Evolutionary conservation across 2,888 invertebrate species (phyloP), one percentile per base, ranked within the genome.

Genomic region (Eupithecia abbreviata): DNA sequence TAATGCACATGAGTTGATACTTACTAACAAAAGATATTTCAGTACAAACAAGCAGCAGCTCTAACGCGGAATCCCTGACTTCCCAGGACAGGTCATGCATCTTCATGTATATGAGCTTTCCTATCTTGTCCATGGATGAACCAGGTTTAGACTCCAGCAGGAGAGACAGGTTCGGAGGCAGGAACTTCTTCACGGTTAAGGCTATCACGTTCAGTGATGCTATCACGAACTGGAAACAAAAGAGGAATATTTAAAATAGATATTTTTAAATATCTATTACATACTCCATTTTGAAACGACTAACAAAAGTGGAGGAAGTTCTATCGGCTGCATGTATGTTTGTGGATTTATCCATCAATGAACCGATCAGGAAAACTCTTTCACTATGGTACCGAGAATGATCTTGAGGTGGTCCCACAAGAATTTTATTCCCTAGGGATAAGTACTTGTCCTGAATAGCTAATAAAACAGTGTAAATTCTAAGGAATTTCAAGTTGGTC

Each of bases 11-110:
- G 49, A 49, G 3, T 41, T 4, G 3, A 68, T 18, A 78, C 79
- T 68, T 93, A 98, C 98, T 97, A 79, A 96, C 93, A 87, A 96
- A 96, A 0, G 97, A 96, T 80, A 98, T 96, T 66, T 95, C 94
- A 0, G 97, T 96, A 85, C 97, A 96, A 0, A 97, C 96, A 67
- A 96, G 96, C 9, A 98, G 90, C 65, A 98, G 91, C 88, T 98
- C 98, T 45, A 98, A 86, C 0, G 97, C 96, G 5, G 97, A 97
- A 83, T 98, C 98, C 62, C 97, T 95, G 1, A 98, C 96, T 89
- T 98, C 98, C 98, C 98, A 98, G 71, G 96, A 95, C 4, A 95
- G 90, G 85, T 97, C 97, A 82, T 97, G 96, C 86, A 97, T 92
- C 86, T 97, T 96, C 88, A 96, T 96, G 72, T 96, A 96, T 6